Percentiles rank a stretch among this genome's conserved stretches.
Conservation (phyloP, 2,797 vertebrate species). For the Psittacula echo region DNA sequence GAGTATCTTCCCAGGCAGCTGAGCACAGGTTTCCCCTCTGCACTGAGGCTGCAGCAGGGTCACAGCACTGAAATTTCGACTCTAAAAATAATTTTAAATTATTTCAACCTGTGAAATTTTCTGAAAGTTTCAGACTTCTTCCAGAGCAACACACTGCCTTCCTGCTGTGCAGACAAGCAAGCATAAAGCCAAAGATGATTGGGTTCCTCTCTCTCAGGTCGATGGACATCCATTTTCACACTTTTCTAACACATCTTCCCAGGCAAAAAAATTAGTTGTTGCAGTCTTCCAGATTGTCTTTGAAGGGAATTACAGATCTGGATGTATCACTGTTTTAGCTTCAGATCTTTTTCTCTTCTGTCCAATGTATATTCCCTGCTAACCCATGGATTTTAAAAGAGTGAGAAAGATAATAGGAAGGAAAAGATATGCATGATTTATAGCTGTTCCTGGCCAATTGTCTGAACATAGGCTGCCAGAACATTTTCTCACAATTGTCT, state of each 20-base stretch:
- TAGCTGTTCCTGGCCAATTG: conserved; percentile 14
- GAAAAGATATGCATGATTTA: conserved; percentile 12
- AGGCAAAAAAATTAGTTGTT: neutral
- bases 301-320: neutral
- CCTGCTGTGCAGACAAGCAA: neutral
- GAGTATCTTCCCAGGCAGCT: neutral
- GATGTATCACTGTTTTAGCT: neutral
- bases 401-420: neutral
- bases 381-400: neutral
- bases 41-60: neutral
- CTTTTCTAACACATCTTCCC: neutral
- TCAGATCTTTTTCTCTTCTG: neutral
- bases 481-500: conserved; percentile 50
- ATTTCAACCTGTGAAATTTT: neutral
- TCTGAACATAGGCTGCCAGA: conserved; percentile 22
- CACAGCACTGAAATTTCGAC: neutral
- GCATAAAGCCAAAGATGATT: neutral
- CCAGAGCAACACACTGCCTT: neutral
- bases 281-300: neutral
- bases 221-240: neutral
- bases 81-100: neutral
- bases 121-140: neutral
- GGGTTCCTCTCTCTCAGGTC: accelerated
- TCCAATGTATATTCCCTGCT: neutral
- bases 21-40: neutral